Conservation (phyloP, 2,113 vertebrate genomes). For the Probosciger aterrimus region DNA sequence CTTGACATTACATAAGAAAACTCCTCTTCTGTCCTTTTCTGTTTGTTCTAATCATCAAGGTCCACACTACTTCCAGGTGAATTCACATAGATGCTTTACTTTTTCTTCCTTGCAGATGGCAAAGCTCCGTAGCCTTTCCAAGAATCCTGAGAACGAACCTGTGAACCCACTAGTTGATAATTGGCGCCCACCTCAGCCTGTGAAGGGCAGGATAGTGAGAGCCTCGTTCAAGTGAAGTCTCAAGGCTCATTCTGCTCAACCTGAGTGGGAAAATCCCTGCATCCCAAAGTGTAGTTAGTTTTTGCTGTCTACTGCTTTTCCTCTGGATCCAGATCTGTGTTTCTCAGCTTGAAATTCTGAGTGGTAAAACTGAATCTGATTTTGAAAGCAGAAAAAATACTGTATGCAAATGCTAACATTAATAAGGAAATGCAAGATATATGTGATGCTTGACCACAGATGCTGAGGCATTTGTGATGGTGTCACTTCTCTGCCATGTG, state of each 20-base stretch:
- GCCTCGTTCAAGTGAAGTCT: constrained; percentile 78
- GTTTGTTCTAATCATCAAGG: neutral
- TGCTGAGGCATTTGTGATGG: neutral
- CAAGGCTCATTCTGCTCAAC: neutral
- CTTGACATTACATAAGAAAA: neutral
- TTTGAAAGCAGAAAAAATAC: neutral
- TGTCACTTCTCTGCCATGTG: neutral
- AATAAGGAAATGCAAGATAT: neutral
- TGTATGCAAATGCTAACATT: neutral
- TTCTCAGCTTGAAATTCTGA: constrained; percentile 28
- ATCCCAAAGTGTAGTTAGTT: constrained; percentile 4
- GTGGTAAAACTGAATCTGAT: neutral
- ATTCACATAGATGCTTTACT: neutral
- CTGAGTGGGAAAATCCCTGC: constrained; percentile 1
- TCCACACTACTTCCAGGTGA: neutral
- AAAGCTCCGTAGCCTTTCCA: constrained; percentile 85
- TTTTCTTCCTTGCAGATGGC: constrained; percentile 80
- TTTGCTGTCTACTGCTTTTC: constrained; percentile 11
- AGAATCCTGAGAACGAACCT: constrained; percentile 78
- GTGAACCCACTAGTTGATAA: constrained; percentile 85
- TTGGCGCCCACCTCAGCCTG: constrained; percentile 90
- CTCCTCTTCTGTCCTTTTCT: neutral
- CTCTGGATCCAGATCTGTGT: constrained; percentile 1
- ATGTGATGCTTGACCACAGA: neutral
- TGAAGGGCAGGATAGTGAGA: constrained; percentile 84